These are phyloP conservation scores for Temnothorax unifasciatus DNA, from an alignment of 2,888 invertebrate species.

Conservation along the genomic window DNA sequence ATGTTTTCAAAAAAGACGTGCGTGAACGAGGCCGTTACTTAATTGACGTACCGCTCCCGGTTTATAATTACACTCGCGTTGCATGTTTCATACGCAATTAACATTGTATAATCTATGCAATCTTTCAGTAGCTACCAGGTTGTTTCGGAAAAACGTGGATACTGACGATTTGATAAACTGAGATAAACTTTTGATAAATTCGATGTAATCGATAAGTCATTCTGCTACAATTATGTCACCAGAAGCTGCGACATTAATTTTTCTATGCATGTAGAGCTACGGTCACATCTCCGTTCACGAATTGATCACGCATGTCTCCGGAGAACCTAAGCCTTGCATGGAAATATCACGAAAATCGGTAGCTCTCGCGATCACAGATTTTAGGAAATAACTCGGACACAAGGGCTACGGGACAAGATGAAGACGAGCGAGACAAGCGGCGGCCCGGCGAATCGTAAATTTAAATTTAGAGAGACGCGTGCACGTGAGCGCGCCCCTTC, in stretches of 20 bases:
- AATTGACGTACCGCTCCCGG: slow-evolving; percentile 38
- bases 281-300: not conserved
- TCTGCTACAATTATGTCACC: not conserved
- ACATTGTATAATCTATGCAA: slow-evolving; percentile 39
- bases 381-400: slow-evolving; percentile 71
- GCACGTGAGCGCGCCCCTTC: slow-evolving; percentile 51
- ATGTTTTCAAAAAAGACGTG: slow-evolving; percentile 35
- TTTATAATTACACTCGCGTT: slow-evolving; percentile 46
- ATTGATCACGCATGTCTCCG: not conserved
- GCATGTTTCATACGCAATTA: slow-evolving; percentile 41
- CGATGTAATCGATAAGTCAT: not conserved
- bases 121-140: not conserved
- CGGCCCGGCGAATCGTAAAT: slow-evolving; percentile 77
- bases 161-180: not conserved
- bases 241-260: not conserved
- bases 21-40: slow-evolving; percentile 51
- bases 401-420: slow-evolving; percentile 68
- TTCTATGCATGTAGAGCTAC: not conserved
- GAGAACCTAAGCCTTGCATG: not conserved
- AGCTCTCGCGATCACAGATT: slow-evolving; percentile 41
- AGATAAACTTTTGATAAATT: slow-evolving; percentile 9
- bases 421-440: slow-evolving; percentile 73
- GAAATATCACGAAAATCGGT: not conserved
- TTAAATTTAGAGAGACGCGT: slow-evolving; percentile 78
- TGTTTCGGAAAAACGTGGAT: slow-evolving; percentile 7